Evolutionary conservation across 2,888 invertebrate genomes (phyloP), one percentile per base, ranked within the genome.

Genomic region (Gerris lacustris): DNA sequence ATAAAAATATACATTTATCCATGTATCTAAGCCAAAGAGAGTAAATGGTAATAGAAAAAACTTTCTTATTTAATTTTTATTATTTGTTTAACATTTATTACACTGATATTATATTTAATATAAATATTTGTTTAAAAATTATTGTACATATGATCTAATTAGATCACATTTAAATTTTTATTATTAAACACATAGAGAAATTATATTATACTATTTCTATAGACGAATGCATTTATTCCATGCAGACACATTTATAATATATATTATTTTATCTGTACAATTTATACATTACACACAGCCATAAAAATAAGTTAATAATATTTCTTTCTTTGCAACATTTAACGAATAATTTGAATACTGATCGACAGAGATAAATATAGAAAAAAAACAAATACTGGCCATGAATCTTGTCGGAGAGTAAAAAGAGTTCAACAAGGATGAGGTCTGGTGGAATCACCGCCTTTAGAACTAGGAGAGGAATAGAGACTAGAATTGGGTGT

Each of bases 401-500:
- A 31, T 31, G 31, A 31, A 31, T 31, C 31, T 31, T 31, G 31
- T 31, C 31, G 31, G 31, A 31, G 31, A 31, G 31, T 31, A 31
- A 31, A 31, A 5, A 55, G 11, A 9, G 55, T 55, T 55, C 55
- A 55, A 55, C 55, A 55, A 55, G 55, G 55, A 55, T 55, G 55
- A 55, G 55, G 55, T 55, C 55, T 55, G 9, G 55, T 55, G 55
- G 55, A 7, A 5, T 64, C 31, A 9, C 31, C 31, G 17, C 64
- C 64, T 64, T 64, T 64, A 18, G 64, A 31, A 18, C 31, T 67
- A 9, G 55, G 68, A 11, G 43, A 17, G n/a, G 69, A 67, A 44
- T 69, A 31, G 11, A 70, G 73, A 71, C 73, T 74, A 71, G 72
- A 70, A 44, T 72, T 74, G 47, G 75, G 75, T 67, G 75, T 73